Conservation (phyloP, 2,113 vertebrate species). For the Tragelaphus imberbis region DNA sequence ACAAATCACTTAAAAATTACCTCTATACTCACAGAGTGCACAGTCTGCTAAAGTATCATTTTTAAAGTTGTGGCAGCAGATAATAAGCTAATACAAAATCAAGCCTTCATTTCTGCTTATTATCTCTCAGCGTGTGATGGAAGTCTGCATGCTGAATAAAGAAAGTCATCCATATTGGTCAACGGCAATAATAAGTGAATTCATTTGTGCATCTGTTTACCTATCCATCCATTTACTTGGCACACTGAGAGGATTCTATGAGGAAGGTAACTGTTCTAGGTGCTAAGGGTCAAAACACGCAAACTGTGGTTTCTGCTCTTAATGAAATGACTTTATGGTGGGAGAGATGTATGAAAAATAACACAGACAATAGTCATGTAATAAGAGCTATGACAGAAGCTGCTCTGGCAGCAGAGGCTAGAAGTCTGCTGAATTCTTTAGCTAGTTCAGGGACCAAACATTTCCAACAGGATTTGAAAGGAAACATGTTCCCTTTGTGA, state of each 20-base stretch:
- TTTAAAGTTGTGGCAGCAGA: background rate
- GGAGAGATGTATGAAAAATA: background rate
- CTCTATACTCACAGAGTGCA: background rate
- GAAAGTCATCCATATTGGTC: background rate
- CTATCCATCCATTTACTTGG: background rate
- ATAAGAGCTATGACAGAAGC: background rate
- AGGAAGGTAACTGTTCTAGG: background rate
- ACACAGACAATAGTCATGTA: background rate
- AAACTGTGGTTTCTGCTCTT: background rate
- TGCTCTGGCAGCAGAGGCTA: background rate
- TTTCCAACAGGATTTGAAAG: background rate
- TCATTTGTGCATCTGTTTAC: background rate
- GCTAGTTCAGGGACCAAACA: background rate
- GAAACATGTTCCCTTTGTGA: background rate
- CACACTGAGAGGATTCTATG: background rate
- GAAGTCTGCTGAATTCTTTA: background rate
- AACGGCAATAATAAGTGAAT: background rate
- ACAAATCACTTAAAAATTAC: slow-evolving; percentile 42
- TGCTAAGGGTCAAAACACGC: background rate
- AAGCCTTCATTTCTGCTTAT: background rate
- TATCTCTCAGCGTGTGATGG: background rate
- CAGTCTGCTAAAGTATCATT: background rate
- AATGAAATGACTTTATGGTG: background rate
- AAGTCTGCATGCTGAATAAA: background rate
- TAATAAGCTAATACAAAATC: background rate